Base-by-base conservation (phyloP, 1,140 invertebrate genomes). In the Saccostrea glomerata region DNA sequence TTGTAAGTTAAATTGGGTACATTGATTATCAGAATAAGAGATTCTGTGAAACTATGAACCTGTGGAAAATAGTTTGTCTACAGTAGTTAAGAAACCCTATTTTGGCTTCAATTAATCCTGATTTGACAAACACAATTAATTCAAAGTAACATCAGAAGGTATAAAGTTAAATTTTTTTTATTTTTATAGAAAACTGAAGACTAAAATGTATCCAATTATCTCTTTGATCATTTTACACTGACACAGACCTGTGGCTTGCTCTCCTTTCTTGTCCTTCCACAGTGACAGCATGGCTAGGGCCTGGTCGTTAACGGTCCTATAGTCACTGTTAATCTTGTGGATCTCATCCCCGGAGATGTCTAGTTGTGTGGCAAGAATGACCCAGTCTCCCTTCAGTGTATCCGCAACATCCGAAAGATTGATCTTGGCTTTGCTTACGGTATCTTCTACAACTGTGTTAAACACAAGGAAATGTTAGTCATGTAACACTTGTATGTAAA, bases 381-480 rank as follows among this genome's bases (percentile, higher is more conserved):
- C 97, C 98, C 98, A 99, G 95, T 99, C 98, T 89, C 97, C 97
- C 60, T 97, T 98, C 17, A 99, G 95, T 15, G 98, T 95, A 95
- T 98, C 98, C 63, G 98, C 98, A 89, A 99, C 98, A 93, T 99
- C 98, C 13, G 98, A 97, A 87, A 99, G 95, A 89, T 98, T 97
- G 87, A 98, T 96, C 90, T 97, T 97, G 47, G 97, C 97, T 91
- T 97, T 97, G 40, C 90, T 92, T 25, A 94, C 89, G 12, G 90
- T 92, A 86, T 94, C 94, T 89, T 93, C 90, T 36, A 93, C 86
- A 54, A 93, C 93, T 94, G 88, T 15, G 90, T 89, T 23, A 47
- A 87, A 82, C 13, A 63, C 17, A 20, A 20, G 17, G n/a, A 3
- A 63, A 63, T 63, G n/a, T 7, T 36, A 2, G 11, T 58, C 23